A percentile compares a stretch with the other conserved stretches of the same genome.
Evolutionary conservation across 2,888 invertebrate genomes (phyloP).

Genomic region (Perithous albicinctus): DNA sequence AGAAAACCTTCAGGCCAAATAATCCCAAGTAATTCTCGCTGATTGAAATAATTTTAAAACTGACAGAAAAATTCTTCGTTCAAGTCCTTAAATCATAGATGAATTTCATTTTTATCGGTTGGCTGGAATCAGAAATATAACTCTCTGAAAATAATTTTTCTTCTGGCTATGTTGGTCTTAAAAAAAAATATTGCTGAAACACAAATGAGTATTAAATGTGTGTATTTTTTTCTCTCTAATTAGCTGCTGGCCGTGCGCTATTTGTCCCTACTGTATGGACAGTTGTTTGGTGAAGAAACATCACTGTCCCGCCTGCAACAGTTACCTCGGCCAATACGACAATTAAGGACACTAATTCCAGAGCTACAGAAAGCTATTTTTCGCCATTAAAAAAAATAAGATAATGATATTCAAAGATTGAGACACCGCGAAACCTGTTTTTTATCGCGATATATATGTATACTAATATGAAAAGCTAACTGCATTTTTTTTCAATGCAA

Average conservation of each 20-base stretch:
- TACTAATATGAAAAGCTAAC: neutral
- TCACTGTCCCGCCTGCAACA: slow-evolving; percentile 85
- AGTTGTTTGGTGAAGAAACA: slow-evolving; percentile 84
- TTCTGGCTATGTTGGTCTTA: no score
- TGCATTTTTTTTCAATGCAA: slow-evolving; percentile 8
- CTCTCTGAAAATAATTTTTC: no score
- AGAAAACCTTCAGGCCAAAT: no score
- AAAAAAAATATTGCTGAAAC: no score
- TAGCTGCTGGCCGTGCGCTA: slow-evolving; percentile 85
- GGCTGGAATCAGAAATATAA: no score
- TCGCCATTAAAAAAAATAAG: slow-evolving; percentile 17
- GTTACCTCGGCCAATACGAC: slow-evolving; percentile 83
- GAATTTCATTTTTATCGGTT: no score
- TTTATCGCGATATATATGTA: slow-evolving; percentile 14
- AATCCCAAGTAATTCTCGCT: no score
- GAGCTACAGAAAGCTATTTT: neutral
- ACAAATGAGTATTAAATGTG: neutral
- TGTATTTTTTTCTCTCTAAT: slow-evolving; percentile 59
- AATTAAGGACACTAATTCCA: slow-evolving; percentile 69
- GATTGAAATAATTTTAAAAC: no score
- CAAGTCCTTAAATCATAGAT: no score
- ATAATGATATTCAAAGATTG: neutral
- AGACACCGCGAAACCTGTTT: neutral
- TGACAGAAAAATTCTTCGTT: no score
- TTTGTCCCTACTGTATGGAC: slow-evolving; percentile 85